Base-by-base conservation (phyloP, 2,113 vertebrate genomes). In the Tetrao urogallus region DNA sequence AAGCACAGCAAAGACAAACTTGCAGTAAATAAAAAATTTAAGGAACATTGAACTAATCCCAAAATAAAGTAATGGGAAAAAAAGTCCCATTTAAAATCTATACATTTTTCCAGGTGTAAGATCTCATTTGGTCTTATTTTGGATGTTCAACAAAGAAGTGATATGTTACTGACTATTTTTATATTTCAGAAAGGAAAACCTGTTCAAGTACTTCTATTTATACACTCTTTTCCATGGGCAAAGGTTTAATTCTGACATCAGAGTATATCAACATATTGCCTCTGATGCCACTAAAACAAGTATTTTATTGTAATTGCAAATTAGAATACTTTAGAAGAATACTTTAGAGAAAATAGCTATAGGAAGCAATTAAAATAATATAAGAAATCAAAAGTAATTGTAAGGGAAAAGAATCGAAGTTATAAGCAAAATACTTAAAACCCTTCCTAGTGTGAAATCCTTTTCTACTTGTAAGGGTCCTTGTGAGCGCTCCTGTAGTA, bases 371-470 rank as follows among this genome's bases (percentile, higher is more conserved):
- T 64, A 82, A 86, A 88, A 86, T 65, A 48, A 71, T 54, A 73
- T 21, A 84, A 65, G 58, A 79, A 8, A 34, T 80, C 86, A 90
- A 84, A 88, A 52, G 66, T 88, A 92, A 93, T 89, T 96, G 88
- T 57, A 95, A 90, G 36, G 69, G 82, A 95, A 91, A 82, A 65
- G 56, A 85, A 88, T 89, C n/a, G 27, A 71, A 42, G 54, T 84
- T 66, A 61, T 42, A 88, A 58, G 50, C 56, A 82, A 94, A 91
- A 90, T 91, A 70, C 69, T 94, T 82, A 86, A 92, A 80, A 57
- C 19, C 64, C 84, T 92, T 56, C 77, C 74, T n/a, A 43, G 30
- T 89, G 64, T 69, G 90, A 89, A 92, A 90, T 56, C 67, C 48
- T 40, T 65, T 43, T 89, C 70, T 73, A 81, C 25, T 74, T 92